A percentile compares a stretch with the other conserved stretches of the same genome.
Evolutionary conservation across 2,888 invertebrate species (phyloP).

Genomic region (Orthosia incerta): DNA sequence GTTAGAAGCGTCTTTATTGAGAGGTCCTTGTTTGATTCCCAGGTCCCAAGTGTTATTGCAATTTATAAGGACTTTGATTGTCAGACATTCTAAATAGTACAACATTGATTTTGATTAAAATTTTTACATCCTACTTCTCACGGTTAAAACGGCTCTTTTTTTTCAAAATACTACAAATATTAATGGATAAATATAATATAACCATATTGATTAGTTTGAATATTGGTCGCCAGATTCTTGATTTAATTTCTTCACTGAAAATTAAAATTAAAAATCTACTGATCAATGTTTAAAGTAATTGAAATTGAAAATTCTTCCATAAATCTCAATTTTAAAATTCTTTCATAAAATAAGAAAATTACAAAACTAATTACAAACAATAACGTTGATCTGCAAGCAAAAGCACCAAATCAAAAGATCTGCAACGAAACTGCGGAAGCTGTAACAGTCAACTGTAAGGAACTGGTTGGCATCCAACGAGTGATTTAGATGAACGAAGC

Average conservation of each 20-base stretch:
- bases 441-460: slow-evolving; percentile 31
- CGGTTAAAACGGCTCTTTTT: too few relatives aligned
- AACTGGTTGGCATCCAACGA: slow-evolving; percentile 51
- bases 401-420: too few relatives aligned
- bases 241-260: too few relatives aligned
- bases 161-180: too few relatives aligned
- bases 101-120: not conserved
- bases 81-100: slow-evolving; percentile 9
- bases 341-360: not conserved
- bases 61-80: slow-evolving; percentile 15
- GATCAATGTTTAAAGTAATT: too few relatives aligned
- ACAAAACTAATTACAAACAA: slow-evolving; percentile 30
- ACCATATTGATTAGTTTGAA: too few relatives aligned
- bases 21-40: slow-evolving; percentile 40
- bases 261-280: too few relatives aligned
- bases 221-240: too few relatives aligned
- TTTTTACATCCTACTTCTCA: too few relatives aligned
- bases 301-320: too few relatives aligned
- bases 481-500: slow-evolving; percentile 53
- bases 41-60: slow-evolving; percentile 39
- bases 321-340: not conserved
- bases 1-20: slow-evolving; percentile 35
- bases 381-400: slow-evolving; percentile 11
- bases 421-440: slow-evolving; percentile 36
- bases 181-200: too few relatives aligned